Conservation (phyloP, 2,797 vertebrate species). For the Karalla daura region DNA sequence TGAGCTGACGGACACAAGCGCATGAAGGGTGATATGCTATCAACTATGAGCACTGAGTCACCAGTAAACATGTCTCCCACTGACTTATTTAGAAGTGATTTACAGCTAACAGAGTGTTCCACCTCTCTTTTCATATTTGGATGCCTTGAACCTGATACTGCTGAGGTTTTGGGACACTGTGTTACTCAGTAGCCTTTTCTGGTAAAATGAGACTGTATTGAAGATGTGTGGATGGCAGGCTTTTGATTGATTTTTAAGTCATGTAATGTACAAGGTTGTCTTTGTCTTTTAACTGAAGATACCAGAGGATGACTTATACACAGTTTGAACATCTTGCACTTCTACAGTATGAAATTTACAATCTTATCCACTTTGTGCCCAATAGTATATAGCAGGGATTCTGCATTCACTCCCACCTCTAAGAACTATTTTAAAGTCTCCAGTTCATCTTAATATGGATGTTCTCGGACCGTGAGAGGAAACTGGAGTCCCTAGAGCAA, state of each 20-base stretch:
- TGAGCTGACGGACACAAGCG: not conserved
- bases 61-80: not conserved
- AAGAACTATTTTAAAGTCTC: too few species aligned
- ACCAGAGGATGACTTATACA: too few species aligned
- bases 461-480: too few species aligned
- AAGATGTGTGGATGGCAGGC: not conserved
- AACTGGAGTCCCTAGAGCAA: too few species aligned
- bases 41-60: not conserved
- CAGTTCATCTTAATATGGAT: too few species aligned
- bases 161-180: not conserved
- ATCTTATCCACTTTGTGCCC: too few species aligned
- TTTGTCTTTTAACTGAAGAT: too few species aligned
- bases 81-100: conserved; percentile 6
- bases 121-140: not conserved
- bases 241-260: not conserved
- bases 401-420: too few species aligned
- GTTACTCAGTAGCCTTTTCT: not conserved
- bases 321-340: too few species aligned
- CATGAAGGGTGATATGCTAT: not conserved
- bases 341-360: too few species aligned
- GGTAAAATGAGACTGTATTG: not conserved
- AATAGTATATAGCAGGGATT: too few species aligned
- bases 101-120: not conserved
- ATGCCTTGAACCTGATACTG: not conserved
- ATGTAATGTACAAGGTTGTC: too few species aligned